Conservation (phyloP, 30 jellyfish, hydroid and myxozoan genomes). For the Hydractinia echinata region DNA sequence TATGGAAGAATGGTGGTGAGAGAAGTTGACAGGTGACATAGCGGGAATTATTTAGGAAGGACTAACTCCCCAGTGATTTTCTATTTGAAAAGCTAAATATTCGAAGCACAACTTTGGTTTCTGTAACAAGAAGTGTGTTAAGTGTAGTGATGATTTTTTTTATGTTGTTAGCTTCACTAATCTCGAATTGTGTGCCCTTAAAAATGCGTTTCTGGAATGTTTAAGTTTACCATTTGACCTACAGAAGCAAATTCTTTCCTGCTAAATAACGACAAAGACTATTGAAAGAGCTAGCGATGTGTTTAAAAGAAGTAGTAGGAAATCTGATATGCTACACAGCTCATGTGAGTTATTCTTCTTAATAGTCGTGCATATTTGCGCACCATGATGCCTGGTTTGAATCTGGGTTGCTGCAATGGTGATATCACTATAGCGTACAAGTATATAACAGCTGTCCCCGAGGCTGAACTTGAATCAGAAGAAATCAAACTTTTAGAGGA, state of each 20-base stretch:
- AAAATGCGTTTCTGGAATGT: no score
- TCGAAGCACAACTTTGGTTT: no score
- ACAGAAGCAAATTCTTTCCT: neutral
- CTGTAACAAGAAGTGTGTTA: no score
- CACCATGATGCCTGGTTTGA: slow-evolving; percentile 82
- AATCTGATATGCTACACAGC: neutral
- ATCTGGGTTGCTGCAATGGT: slow-evolving; percentile 72
- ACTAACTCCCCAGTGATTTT: no score
- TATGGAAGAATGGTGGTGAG: no score
- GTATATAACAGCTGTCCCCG: slow-evolving; percentile 50
- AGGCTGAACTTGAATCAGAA: neutral
- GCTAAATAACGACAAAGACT: neutral
- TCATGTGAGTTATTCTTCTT: neutral
- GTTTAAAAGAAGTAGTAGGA: neutral
- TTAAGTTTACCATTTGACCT: no score
- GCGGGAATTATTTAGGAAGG: no score
- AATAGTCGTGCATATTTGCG: slow-evolving; percentile 74
- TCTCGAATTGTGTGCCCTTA: no score
- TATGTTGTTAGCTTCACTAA: no score
- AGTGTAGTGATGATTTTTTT: no score
- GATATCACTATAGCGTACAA: slow-evolving; percentile 64
- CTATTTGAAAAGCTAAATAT: no score
- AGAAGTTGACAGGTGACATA: no score
- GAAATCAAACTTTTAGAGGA: neutral
- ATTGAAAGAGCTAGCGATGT: neutral